phyloP scores from a whole-genome alignment of 2,797 vertebrate species.

The Denticeps clupeoides region DNA sequence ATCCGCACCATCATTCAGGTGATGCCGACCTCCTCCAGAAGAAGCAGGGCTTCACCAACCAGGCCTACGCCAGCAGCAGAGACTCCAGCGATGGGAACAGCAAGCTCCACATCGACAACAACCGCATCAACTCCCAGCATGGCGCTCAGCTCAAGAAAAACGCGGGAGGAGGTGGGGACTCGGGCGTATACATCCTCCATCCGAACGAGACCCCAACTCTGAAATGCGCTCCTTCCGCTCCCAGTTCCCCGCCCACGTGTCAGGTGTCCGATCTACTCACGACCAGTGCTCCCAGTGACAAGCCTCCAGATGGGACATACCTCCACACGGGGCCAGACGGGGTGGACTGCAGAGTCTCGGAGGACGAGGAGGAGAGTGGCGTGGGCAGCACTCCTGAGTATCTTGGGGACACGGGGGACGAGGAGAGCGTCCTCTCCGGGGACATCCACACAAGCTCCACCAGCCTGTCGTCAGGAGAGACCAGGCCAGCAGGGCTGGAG shows the following conservation, averaged over 20 bases:
- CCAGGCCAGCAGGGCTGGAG: conserved; percentile 45
- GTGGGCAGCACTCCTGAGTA: conserved; percentile 46
- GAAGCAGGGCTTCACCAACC: conserved; percentile 60
- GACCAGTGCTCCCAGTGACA: too few species aligned
- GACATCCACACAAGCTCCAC: conserved; percentile 63
- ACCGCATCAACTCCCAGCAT: conserved; percentile 59
- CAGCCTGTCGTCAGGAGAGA: conserved; percentile 59
- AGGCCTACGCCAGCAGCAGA: conserved; percentile 48
- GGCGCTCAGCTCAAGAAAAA: conserved; percentile 14
- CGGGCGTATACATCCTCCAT: conserved; percentile 54
- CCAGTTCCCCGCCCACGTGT: conserved; percentile 3
- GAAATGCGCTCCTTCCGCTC: neutral
- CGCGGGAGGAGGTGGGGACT: conserved; percentile 20
- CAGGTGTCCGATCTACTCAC: neutral
- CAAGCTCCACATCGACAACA: conserved; percentile 61
- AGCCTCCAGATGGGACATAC: neutral
- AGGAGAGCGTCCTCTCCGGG: conserved; percentile 52
- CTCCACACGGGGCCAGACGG: conserved; percentile 24
- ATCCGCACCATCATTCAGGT: conserved; percentile 32
- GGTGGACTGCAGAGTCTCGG: conserved; percentile 4
- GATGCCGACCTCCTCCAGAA: conserved; percentile 34
- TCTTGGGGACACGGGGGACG: conserved; percentile 55
- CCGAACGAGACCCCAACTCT: conserved; percentile 29
- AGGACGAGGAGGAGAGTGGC: conserved; percentile 27
- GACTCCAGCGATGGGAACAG: conserved; percentile 42